Base-by-base conservation (phyloP, 2,888 invertebrate genomes). In the Pilophorus perplexus region DNA sequence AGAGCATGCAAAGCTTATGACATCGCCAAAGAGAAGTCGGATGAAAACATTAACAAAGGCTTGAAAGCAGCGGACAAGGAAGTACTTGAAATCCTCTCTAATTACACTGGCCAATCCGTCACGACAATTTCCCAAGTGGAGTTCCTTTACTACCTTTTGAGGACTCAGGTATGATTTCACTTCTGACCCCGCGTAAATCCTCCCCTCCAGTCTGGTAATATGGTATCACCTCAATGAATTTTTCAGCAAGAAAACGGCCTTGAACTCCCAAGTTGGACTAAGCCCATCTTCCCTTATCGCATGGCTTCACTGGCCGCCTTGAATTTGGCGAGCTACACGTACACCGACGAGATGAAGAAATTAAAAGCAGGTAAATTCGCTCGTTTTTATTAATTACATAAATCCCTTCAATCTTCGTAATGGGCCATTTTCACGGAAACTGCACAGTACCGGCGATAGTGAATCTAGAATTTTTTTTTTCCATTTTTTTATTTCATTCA, bases 241-340 rank as follows among this genome's bases (percentile, higher is more conserved):
- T 55, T 55, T 42, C 40, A 70, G 72, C 74, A 38, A 88, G 77
- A 82, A 57, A 83, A 88, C 68, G 86, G 85, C 8, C 78, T 90
- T 33, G 80, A 82, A 48, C 76, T 92, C n/a, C 91, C 91, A 0
- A 80, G 82, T 44, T 90, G 90, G 90, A 85, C 89, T 0, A 81
- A 82, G 70, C 81, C 82, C 67, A 84, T 86, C 38, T 87, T 86
- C 72, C 87, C 89, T 0, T 79, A 81, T 42, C 81, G 81, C 75
- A 85, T 92, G 84, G 79, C 81, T 66, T 76, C 79, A 16, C 78
- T 89, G 1, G 86, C 86, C 8, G 85, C 85, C 74, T 79, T 84
- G 37, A 69, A 87, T 73, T 82, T 90, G 70, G 83, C 85, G 2
- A 74, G 87, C 23, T 83, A 87, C 72, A 86, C 89, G 0, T 85